Base-by-base conservation (phyloP, 2,113 vertebrate species). In the Archilochus colubris region DNA sequence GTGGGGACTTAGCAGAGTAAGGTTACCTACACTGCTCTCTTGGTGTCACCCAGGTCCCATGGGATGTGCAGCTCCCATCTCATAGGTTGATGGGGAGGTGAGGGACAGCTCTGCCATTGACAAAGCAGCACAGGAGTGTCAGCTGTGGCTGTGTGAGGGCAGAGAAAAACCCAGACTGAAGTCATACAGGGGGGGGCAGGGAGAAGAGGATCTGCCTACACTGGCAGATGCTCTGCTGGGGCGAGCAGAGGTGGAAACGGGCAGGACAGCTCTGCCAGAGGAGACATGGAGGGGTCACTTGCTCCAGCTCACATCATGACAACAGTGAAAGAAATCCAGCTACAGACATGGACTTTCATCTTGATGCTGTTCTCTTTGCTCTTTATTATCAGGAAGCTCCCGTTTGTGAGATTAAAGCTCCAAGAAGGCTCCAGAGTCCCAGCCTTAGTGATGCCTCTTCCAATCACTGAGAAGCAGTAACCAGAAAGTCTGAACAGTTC, bases 51-150 rank as follows among this genome's bases (percentile, higher is more conserved):
- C 22, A 36, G 15, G 13, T 53, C 21, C 51, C 4, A 1, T 8
- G 27, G 63, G 40, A 53, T 0, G 1, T 80, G 30, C 28, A 86
- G 33, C n/a, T 20, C 20, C 16, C 57, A 27, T 0, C 0, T 1
- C n/a, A 14, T 14, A 31, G 68, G 31, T n/a, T 68, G 63, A n/a
- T 13, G 6, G 54, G 44, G 10, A 76, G 6, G 54, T 38, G 10
- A 76, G 11, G 33, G 33, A 36, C 1, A 1, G 36, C 3, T 53
- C 25, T 84, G 46, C 46, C 40, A 31, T 1, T 4, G 55, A 13
- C 11, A 19, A 13, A 74, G 68, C 19, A 57, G 36, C 28, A 50
- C 48, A 58, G 27, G 14, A 61, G 5, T 10, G 2, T 36, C n/a
- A 50, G 27, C 9, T 30, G 10, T 55, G 55, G 9, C 46, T 87